phyloP scores from a whole-genome alignment of 2,797 vertebrate species.

The Falco concolor region DNA sequence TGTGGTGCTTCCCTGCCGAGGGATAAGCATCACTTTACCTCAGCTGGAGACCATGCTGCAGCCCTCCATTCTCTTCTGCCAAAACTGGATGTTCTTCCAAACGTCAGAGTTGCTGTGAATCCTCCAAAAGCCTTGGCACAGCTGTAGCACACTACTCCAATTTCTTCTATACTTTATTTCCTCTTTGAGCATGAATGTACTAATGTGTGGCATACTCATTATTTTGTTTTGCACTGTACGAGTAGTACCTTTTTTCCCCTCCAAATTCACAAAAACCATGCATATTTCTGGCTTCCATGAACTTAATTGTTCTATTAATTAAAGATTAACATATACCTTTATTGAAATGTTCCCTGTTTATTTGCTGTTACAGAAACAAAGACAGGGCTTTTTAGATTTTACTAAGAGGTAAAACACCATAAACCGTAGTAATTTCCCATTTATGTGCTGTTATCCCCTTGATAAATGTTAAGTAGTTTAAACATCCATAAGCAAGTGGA shows the following conservation, averaged over 20 bases:
- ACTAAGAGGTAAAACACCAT: not conserved
- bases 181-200: not conserved
- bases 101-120: not conserved
- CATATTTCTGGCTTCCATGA: not conserved
- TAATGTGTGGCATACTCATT: not conserved
- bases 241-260: not conserved
- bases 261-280: not conserved
- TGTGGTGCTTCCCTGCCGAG: accelerated
- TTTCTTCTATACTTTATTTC: not conserved
- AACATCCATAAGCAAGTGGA: not conserved
- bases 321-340: not conserved
- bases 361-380: not conserved
- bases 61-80: not conserved
- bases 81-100: not conserved
- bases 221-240: not conserved
- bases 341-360: not conserved
- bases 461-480: not conserved
- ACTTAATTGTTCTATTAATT: not conserved
- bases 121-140: not conserved
- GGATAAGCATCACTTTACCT: not conserved
- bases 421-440: not conserved
- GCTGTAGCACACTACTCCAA: not conserved
- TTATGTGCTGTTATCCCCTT: not conserved
- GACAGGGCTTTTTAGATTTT: not conserved
- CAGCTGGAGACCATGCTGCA: not conserved